These are phyloP conservation scores for Pectinophora gossypiella DNA, from an alignment of 1,140 invertebrate genomes.

Conservation along the genomic window DNA sequence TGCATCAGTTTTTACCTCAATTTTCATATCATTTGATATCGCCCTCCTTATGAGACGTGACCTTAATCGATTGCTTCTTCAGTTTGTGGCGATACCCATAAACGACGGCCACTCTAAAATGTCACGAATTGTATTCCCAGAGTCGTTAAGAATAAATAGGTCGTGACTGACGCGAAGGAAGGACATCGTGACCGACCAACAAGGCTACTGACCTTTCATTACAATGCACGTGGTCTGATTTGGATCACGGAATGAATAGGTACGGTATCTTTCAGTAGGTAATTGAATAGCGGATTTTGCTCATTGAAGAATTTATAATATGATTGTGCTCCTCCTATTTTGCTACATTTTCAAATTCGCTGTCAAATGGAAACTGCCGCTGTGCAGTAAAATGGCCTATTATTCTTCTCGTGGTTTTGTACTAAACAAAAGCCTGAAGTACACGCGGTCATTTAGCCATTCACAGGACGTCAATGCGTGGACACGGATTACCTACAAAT, in stretches of 20 bases:
- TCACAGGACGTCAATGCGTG: not conserved
- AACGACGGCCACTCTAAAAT: not conserved
- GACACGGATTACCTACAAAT: not conserved
- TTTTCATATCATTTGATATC: no score
- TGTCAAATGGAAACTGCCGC: no score
- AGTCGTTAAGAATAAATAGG: slow-evolving; percentile 52
- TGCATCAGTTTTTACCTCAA: slow-evolving; percentile 22
- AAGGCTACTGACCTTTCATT: slow-evolving; percentile 53
- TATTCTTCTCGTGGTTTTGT: no score
- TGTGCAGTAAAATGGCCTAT: no score
- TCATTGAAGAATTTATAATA: no score
- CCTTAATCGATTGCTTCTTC: slow-evolving; percentile 33
- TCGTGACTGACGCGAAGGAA: slow-evolving; percentile 50
- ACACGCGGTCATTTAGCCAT: not conserved
- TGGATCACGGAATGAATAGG: slow-evolving; percentile 21
- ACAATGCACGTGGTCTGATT: slow-evolving; percentile 36
- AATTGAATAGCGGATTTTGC: not conserved
- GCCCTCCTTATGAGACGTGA: slow-evolving; percentile 10
- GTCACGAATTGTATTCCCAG: slow-evolving; percentile 13
- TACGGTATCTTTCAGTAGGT: not conserved
- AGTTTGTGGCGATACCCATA: not conserved
- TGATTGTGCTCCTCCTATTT: no score
- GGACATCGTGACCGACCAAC: slow-evolving; percentile 53
- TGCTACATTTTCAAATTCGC: no score
- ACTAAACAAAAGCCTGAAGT: no score